A percentile compares a stretch with the other conserved stretches of the same genome.
These are phyloP conservation scores for Climacteris rufus DNA, from an alignment of 2,113 vertebrate species.

Conservation along the genomic window DNA sequence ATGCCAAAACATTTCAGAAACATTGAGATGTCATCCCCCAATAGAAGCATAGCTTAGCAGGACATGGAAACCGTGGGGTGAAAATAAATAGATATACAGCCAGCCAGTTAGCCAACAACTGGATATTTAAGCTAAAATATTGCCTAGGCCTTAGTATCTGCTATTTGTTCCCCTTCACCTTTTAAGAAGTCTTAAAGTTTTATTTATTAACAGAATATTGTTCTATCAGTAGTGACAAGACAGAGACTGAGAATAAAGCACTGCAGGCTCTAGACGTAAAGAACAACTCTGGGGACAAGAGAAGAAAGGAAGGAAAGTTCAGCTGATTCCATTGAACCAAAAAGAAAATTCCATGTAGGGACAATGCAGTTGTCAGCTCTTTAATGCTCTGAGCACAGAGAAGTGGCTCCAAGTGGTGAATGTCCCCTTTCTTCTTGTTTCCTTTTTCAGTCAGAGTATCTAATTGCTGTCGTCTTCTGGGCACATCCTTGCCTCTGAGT, in stretches of 20 bases:
- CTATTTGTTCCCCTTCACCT: not conserved
- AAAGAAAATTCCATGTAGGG: not conserved
- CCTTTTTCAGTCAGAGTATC: not conserved
- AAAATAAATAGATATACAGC: not conserved
- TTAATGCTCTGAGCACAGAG: not conserved
- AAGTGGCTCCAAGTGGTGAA: not conserved
- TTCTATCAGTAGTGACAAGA: not conserved
- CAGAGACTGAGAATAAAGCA: not conserved
- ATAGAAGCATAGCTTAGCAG: not conserved
- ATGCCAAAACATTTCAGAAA: not conserved
- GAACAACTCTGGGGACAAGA: not conserved
- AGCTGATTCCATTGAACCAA: not conserved
- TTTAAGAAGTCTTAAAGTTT: not conserved
- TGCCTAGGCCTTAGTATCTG: not conserved
- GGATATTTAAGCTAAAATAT: not conserved
- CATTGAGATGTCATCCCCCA: not conserved
- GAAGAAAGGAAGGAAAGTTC: not conserved
- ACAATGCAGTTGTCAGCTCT: not conserved
- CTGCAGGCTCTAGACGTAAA: not conserved
- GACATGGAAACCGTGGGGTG: rapidly evolving
- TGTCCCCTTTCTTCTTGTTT: not conserved
- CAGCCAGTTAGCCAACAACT: not conserved
- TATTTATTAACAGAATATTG: not conserved
- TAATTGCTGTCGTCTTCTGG: not conserved
- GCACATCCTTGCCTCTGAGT: not conserved